Base-by-base conservation (phyloP, 2,113 vertebrate species). In the Psammodynastes pulverulentus region DNA sequence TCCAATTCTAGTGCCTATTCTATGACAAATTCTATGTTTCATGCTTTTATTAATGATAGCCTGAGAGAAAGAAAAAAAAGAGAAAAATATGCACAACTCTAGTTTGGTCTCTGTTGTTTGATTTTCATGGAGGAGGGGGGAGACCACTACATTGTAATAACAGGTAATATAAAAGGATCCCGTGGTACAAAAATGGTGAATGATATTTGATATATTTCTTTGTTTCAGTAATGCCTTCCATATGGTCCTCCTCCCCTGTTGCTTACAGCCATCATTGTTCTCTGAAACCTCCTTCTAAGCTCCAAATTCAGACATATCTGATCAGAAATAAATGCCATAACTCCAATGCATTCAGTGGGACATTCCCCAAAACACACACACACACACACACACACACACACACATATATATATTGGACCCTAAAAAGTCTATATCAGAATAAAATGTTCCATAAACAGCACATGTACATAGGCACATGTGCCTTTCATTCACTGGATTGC, bases 151-250 rank as follows among this genome's bases (percentile, higher is more conserved):
- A 95, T 97, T 98, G 97, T 97, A 98, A 98, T 97, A 97, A 97
- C 96, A 96, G 95, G 95, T 96, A 97, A 97, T 98, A 98, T 98
- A 97, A 98, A 97, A 96, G 93, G 84, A 94, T 96, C 95, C 97
- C 96, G 98, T 98, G 98, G 98, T 98, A 97, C 97, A 97, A 98
- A 97, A 94, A 95, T 17, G n/a, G 96, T 98, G 97, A 98, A 98
- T 98, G 94, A 97, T 97, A 97, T 97, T 96, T 94, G 53, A 97
- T 96, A 97, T 98, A 98, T 98, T 97, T 97, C 93, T 94, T 94
- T 94, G 89, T 89, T 72, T 94, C 94, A 94, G 96, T 98, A 98
- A 99, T 97, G 89, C 91, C 45, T 96, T 96, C 98, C 98, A 98
- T 97, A 98, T 98, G 98, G 95, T 92, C 0, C 86, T 53, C 85